phyloP scores from a whole-genome alignment of 2,797 vertebrate species.

The Cuniculus paca region DNA sequence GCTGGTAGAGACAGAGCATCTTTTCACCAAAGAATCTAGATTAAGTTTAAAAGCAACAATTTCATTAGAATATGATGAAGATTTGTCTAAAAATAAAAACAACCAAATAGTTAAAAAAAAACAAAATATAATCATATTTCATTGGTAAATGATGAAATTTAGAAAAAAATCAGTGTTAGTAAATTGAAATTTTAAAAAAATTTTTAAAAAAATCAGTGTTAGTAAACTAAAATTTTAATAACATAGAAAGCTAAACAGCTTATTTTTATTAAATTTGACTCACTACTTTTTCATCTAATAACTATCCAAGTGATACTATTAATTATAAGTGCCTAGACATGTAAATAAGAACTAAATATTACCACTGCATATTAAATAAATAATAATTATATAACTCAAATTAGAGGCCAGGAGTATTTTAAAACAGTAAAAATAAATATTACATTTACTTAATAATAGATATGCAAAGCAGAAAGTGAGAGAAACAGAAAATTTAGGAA shows the following conservation, averaged over 20 bases:
- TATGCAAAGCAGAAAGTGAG: background rate
- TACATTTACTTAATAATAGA: slow-evolving; percentile 11
- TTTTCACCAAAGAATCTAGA: background rate
- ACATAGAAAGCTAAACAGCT: background rate
- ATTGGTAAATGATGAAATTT: background rate
- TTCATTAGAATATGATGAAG: background rate
- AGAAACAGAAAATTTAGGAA: background rate
- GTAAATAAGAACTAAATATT: background rate
- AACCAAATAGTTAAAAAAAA: background rate
- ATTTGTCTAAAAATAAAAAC: background rate
- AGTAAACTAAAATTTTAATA: slow-evolving; percentile 29
- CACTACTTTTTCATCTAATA: background rate
- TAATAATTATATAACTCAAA: background rate
- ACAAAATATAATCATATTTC: background rate
- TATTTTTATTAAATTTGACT: slow-evolving; percentile 25
- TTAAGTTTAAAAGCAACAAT: background rate
- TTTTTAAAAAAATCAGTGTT: slow-evolving; percentile 29
- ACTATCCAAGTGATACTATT: background rate
- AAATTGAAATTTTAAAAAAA: too few relatives aligned
- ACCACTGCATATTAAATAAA: background rate
- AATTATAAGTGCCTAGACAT: background rate
- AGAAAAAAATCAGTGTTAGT: slow-evolving; percentile 59
- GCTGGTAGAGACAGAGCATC: background rate
- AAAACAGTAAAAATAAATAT: background rate
- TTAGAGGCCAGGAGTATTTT: background rate